These are phyloP conservation scores for Bombyx huttoni DNA, from an alignment of 2,888 invertebrate genomes.

Conservation along the genomic window DNA sequence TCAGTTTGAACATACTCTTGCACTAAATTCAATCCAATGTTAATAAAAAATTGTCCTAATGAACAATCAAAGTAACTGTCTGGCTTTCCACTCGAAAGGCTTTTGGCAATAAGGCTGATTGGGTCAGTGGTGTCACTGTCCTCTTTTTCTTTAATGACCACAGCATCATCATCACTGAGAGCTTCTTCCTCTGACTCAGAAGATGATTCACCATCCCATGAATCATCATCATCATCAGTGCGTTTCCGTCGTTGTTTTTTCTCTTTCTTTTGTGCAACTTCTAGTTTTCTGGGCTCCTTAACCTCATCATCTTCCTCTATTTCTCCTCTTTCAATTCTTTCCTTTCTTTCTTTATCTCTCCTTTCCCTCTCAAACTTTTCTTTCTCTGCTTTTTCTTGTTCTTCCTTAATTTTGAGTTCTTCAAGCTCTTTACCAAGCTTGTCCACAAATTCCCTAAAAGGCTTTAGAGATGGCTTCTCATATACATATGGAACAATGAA, in stretches of 20 bases:
- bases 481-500: constrained; percentile 95
- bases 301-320: constrained; percentile 21
- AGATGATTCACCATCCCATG: constrained; percentile 73
- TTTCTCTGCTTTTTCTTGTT: constrained; percentile 40
- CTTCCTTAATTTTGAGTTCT: constrained; percentile 48
- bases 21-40: constrained; percentile 92
- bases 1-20: constrained; percentile 96
- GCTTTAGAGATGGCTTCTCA: constrained; percentile 89
- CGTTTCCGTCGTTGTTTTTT: constrained; percentile 43
- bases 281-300: constrained; percentile 26
- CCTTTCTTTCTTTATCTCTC: constrained; percentile 56
- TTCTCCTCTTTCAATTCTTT: constrained; percentile 41
- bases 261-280: constrained; percentile 38
- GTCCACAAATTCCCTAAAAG: constrained; percentile 81
- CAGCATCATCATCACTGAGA: constrained; percentile 55
- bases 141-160: constrained; percentile 72
- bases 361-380: constrained; percentile 43
- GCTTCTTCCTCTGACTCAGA: constrained; percentile 67
- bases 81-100: constrained; percentile 62
- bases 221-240: constrained; percentile 71
- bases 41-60: constrained; percentile 92
- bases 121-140: constrained; percentile 68
- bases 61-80: constrained; percentile 90
- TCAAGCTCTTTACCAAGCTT: constrained; percentile 77
- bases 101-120: constrained; percentile 46